Evolutionary conservation across 2,888 invertebrate genomes (phyloP), one percentile per base, ranked within the genome.

Genomic region (Thecocarcelia acutangulata): DNA sequence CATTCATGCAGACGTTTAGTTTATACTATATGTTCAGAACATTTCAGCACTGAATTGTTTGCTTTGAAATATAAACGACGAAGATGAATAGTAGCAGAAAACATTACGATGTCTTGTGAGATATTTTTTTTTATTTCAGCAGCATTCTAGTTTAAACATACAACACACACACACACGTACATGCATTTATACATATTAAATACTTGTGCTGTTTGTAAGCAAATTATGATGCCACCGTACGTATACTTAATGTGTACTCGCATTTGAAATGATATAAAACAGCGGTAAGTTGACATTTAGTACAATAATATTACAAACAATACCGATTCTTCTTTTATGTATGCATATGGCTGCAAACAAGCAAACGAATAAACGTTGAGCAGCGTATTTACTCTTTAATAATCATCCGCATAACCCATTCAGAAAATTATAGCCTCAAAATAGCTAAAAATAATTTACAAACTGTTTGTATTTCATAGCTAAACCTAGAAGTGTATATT

Each of bases 351-450:
- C 37, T 33, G 33, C 33, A 33, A 33, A 33, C 33, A 33, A 46
- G 59, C 50, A 82, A 69, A 59, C 24, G 56, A 50, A 63, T 6
- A 21, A 33, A 46, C 15, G 6, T 13, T 15, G 24, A 50, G 9
- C 9, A 59, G 11, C 44, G 59, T 73, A 64, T 50, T 48, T 58
- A 50, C 50, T 52, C 70, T 66, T 48, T 81, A 81, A n/a, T n/a
- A n/a, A 81, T 81, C 77, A 81, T 48, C 42, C 73, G 48, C 37
- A 58, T 24, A 69, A 69, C 4, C 33, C n/a, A 64, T 66, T 58
- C 50, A 56, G 63, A 66, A 56, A 68, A 58, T 42, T 52, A 75
- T 59, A 59, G 54, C 33, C 58, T 52, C 46, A 54, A 19, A 42
- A 54, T 64, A 52, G 69, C 58, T 61, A 75, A 69, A 33, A 56